Evolutionary conservation across 2,113 vertebrate genomes (phyloP).

Genomic region (Balaeniceps rex): DNA sequence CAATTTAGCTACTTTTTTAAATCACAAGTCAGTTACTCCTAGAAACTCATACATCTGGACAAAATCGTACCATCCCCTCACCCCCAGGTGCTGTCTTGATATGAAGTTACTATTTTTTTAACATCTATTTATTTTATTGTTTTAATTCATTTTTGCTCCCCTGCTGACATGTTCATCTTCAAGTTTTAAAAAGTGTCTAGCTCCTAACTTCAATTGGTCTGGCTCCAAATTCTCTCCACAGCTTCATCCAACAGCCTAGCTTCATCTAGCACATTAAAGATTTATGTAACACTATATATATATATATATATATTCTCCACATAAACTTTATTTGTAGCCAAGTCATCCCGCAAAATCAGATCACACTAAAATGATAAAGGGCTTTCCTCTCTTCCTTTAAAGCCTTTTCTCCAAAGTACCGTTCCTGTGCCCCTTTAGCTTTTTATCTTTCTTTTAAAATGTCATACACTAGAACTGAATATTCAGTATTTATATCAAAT

Average conservation of each 20-base stretch:
- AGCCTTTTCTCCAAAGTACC: neutral
- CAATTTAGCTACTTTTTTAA: neutral
- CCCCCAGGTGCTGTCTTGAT: neutral
- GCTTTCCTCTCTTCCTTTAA: neutral
- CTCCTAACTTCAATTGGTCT: neutral
- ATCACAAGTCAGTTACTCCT: neutral
- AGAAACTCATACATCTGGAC: neutral
- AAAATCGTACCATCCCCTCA: neutral
- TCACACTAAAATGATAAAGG: neutral
- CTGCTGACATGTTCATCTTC: neutral
- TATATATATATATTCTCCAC: neutral
- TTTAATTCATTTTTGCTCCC: neutral
- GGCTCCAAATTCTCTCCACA: neutral
- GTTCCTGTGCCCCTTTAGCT: neutral
- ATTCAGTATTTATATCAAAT: neutral
- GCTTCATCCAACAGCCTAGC: neutral
- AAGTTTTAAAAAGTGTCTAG: neutral
- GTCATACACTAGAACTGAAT: neutral
- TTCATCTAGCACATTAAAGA: neutral
- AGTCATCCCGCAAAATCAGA: conserved; percentile 1
- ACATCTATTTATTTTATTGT: neutral
- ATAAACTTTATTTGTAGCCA: neutral
- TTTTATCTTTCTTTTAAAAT: neutral
- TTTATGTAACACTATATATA: neutral
- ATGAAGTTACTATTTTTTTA: neutral